Conservation (phyloP, 2,113 vertebrate genomes). For the Daubentonia madagascariensis region DNA sequence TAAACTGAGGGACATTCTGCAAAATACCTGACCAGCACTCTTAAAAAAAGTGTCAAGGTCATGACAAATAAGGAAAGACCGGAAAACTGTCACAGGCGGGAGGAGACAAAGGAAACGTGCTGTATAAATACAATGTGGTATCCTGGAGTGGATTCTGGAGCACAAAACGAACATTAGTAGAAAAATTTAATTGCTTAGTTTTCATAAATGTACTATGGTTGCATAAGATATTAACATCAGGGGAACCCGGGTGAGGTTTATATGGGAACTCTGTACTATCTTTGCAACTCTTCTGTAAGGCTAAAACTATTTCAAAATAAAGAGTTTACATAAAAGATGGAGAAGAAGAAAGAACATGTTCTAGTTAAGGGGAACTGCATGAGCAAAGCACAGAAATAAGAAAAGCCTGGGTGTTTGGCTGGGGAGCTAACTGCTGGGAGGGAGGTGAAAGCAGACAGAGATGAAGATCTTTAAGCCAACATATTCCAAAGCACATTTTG, state of each 20-base stretch:
- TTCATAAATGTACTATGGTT: neutral
- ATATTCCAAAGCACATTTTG: neutral
- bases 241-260: neutral
- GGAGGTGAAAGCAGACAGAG: neutral
- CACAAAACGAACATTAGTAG: neutral
- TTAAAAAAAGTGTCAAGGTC: neutral
- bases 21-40: neutral
- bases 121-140: neutral
- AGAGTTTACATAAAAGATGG: neutral
- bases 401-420: neutral
- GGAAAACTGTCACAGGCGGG: neutral
- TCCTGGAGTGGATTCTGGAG: neutral
- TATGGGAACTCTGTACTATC: neutral
- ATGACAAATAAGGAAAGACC: neutral
- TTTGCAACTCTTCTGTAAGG: neutral
- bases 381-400: neutral
- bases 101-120: neutral
- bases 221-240: neutral
- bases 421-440: neutral
- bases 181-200: neutral
- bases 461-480: neutral
- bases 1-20: neutral
- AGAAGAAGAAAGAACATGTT: neutral
- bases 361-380: neutral
- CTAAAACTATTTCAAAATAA: neutral